These are phyloP conservation scores for Megalops atlanticus DNA, from an alignment of 2,113 vertebrate genomes.

Conservation along the genomic window DNA sequence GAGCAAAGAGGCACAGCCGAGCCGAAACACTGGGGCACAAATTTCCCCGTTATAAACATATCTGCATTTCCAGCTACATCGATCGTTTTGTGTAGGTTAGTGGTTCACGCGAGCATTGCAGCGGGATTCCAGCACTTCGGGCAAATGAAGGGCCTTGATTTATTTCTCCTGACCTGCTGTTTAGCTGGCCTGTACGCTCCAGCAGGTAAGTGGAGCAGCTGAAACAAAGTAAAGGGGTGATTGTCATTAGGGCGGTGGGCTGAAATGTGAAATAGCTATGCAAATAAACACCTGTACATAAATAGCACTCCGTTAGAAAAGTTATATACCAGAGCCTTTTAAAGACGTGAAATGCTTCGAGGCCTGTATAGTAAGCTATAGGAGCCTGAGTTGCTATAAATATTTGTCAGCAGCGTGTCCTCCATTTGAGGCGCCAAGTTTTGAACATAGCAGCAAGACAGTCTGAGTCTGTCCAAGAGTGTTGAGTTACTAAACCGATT, in stretches of 20 bases:
- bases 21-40: background rate
- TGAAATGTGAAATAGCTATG: too few species aligned
- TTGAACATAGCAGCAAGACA: background rate
- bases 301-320: background rate
- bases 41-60: background rate
- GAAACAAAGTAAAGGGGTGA: background rate
- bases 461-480: background rate
- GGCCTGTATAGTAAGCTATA: too few species aligned
- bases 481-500: background rate
- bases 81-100: background rate
- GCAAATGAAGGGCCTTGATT: conserved; percentile 58
- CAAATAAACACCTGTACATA: too few species aligned
- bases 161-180: conserved; percentile 56
- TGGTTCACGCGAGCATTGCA: background rate
- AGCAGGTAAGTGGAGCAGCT: conserved; percentile 63
- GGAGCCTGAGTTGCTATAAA: too few species aligned
- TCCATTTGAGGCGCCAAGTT: background rate
- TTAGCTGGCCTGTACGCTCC: conserved; percentile 49
- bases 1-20: conserved; percentile 17
- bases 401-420: background rate
- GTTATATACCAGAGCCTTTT: background rate
- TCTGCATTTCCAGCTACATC: background rate
- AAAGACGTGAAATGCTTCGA: background rate
- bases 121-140: background rate
- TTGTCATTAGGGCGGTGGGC: background rate